Evolutionary conservation across 2,797 vertebrate species (phyloP).

Genomic region (Lacerta viridis): DNA sequence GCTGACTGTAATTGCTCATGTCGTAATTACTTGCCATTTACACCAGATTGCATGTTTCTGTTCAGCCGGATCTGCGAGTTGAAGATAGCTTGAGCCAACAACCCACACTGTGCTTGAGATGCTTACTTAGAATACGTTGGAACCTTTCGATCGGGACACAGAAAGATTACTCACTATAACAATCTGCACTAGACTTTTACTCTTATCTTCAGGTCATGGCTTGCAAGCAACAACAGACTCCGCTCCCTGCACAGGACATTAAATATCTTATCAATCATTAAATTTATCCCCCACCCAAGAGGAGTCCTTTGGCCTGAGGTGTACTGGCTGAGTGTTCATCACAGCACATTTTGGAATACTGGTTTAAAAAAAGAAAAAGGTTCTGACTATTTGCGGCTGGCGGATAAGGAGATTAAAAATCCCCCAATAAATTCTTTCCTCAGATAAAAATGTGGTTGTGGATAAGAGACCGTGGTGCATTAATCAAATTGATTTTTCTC

Average conservation of each 20-base stretch:
- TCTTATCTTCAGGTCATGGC: constrained; percentile 30
- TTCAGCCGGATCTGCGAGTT: not conserved
- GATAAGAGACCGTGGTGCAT: not conserved
- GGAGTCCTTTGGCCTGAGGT: constrained; percentile 9
- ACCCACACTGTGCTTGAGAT: not conserved
- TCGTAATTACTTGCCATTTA: constrained; percentile 12
- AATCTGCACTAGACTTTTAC: constrained; percentile 21
- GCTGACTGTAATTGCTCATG: not conserved
- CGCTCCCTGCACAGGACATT: not conserved
- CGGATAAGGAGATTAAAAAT: constrained; percentile 58
- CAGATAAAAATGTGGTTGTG: constrained; percentile 29
- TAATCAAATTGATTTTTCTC: constrained; percentile 60
- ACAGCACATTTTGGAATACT: not conserved
- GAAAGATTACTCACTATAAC: constrained; percentile 37
- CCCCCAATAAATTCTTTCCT: constrained; percentile 29
- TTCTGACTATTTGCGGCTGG: constrained; percentile 36
- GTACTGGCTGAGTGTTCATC: constrained; percentile 3
- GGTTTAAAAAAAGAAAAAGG: constrained; percentile 1
- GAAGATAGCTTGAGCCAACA: not conserved
- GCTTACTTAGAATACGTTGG: not conserved
- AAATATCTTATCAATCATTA: constrained; percentile 29
- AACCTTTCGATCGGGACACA: not conserved
- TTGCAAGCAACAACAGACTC: not conserved
- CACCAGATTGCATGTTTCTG: not conserved
- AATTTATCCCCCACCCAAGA: not conserved